A percentile compares a stretch with the other conserved stretches of the same genome.
Evolutionary conservation across 1,140 invertebrate genomes (phyloP).

Genomic region (Bradynema listronoti): DNA sequence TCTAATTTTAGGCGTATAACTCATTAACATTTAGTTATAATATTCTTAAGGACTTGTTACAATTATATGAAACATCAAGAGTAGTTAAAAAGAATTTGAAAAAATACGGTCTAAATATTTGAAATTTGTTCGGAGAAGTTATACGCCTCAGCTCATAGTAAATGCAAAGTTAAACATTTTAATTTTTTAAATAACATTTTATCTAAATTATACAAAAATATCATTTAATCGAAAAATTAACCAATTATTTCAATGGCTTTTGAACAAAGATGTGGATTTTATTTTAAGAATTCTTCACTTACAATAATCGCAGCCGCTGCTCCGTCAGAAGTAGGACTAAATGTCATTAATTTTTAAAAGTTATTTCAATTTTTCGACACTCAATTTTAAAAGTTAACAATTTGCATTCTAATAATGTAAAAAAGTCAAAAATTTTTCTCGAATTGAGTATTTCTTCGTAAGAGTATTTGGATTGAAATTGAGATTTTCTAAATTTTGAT

Average conservation of each 20-base stretch:
- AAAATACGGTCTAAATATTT: neutral
- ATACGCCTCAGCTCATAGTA: neutral
- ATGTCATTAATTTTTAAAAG: constrained; percentile 28
- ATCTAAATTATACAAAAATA: constrained; percentile 61
- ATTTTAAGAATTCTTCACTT: constrained; percentile 78
- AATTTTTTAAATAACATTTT: neutral
- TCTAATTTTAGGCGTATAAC: neutral
- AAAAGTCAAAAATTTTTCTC: constrained; percentile 74
- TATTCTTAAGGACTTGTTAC: no score
- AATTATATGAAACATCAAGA: neutral
- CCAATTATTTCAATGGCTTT: constrained; percentile 69
- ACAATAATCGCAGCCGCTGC: constrained; percentile 81
- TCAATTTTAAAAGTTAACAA: constrained; percentile 33
- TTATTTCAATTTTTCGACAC: neutral
- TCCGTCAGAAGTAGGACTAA: constrained; percentile 83
- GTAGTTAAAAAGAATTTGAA: neutral
- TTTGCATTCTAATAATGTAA: constrained; percentile 93
- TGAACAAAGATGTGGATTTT: constrained; percentile 70
- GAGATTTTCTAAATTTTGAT: constrained; percentile 75
- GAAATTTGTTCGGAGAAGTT: neutral
- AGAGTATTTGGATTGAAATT: constrained; percentile 80
- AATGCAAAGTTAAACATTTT: neutral
- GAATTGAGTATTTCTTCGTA: constrained; percentile 80
- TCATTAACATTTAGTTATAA: no score
- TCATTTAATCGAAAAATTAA: no score